phyloP scores from a whole-genome alignment of 2,113 vertebrate genomes.

The Furnarius figulus region DNA sequence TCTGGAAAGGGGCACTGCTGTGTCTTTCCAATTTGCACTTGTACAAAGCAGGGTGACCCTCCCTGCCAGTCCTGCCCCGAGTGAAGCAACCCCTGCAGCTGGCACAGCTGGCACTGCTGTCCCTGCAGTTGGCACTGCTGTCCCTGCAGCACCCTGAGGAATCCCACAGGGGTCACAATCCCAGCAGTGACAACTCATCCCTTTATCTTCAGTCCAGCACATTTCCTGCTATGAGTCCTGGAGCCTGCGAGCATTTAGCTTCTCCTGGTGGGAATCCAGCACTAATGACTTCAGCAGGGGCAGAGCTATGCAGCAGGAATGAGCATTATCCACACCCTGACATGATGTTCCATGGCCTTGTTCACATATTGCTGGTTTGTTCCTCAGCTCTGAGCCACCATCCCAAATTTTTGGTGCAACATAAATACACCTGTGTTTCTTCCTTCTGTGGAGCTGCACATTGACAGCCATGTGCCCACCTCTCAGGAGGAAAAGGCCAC shows the following conservation, averaged over 20 bases:
- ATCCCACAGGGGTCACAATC: background rate
- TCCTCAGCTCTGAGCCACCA: background rate
- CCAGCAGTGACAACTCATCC: background rate
- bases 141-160: fast-evolving
- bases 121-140: background rate
- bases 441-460: fast-evolving
- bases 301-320: background rate
- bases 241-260: background rate
- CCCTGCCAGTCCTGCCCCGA: fast-evolving
- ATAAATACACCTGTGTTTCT: background rate
- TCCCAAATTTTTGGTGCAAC: fast-evolving
- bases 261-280: background rate
- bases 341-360: fast-evolving
- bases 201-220: background rate
- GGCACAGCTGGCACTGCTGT: background rate
- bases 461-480: background rate
- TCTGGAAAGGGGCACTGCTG: background rate
- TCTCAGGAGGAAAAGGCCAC: background rate
- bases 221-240: background rate
- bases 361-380: fast-evolving
- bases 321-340: fast-evolving
- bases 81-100: background rate
- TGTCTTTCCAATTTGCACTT: background rate
- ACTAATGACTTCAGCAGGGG: background rate
- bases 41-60: too few relatives aligned